Evolutionary conservation across 53 echinoderm and acorn worm genomes (phyloP), one percentile per base, ranked within the genome.

Genomic region (Hippasteria phrygiana): DNA sequence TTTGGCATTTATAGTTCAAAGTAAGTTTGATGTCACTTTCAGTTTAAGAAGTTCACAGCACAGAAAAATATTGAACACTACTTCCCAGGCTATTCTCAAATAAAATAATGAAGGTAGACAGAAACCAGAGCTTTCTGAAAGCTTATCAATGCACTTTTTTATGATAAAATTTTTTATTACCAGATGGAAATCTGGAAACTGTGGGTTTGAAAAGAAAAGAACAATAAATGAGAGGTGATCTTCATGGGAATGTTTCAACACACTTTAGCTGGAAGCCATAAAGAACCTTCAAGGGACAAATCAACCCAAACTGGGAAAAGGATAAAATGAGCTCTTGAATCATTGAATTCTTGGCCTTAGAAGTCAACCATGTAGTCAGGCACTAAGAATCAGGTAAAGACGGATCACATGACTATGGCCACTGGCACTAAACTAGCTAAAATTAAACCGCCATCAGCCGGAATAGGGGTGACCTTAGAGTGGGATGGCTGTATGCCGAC

Each of bases 391-490:
- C 46, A 8, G 16, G 82, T 4, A 45, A 46, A 20, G 43, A 1
- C 1, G 43, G 41, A 82, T 59, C 82, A 65, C 11, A 27, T 42
- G 42, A 29, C 28, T 43, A n/a, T 64, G 18, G 27, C 82, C 65
- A 42, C 8, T 82, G 82, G 82, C 82, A 43, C 37, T 40, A 28
- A 42, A 62, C 63, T 80, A 35, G 62, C 80, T 38, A 62, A 39
- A 80, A 80, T 80, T 80, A 80, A 82, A 82, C 56, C 45, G 33
- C 82, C 82, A 82, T 82, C 82, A 65, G 64, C 64, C 24, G 66
- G 39, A 39, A 73, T 14, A 42, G 66, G 56, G 66, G 82, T 82
- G 82, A 82, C 82, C 82, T 82, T 78, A 78, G 55, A 34, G 55
- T 33, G 24, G 55, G 36, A 17, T 16, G 55, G 39, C 82, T 42